phyloP scores from a whole-genome alignment of 2,113 vertebrate species.

The Misgurnus mizolepis region DNA sequence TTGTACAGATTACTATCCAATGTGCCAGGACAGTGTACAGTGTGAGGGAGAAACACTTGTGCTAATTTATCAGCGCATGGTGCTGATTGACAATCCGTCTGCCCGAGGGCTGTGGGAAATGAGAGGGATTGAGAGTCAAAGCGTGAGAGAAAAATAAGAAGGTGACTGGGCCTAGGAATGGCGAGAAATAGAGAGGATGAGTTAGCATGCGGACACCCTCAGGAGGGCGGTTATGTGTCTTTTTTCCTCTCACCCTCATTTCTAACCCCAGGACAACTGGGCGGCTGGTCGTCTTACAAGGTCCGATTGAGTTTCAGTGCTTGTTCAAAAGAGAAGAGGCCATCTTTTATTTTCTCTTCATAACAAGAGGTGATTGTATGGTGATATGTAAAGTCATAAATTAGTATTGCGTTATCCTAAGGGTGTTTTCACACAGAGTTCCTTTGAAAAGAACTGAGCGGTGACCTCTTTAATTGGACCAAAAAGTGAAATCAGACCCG shows the following conservation, averaged over 20 bases:
- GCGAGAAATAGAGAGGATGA: conserved; percentile 35
- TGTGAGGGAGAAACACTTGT: conserved; percentile 70
- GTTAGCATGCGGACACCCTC: conserved; percentile 1
- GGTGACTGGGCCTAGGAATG: conserved; percentile 9
- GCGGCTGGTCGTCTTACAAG: neutral
- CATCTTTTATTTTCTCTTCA: conserved; percentile 20
- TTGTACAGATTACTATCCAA: conserved; percentile 44
- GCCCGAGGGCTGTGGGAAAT: conserved; percentile 64
- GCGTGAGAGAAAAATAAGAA: conserved; percentile 11
- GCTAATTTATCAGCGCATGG: conserved; percentile 74
- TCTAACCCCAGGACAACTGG: conserved; percentile 10
- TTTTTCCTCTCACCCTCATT: neutral
- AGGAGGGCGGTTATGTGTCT: neutral
- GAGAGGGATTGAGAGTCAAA: conserved; percentile 47
- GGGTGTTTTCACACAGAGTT: conserved; percentile 3
- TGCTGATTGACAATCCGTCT: conserved; percentile 73
- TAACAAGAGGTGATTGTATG: neutral
- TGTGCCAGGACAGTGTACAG: conserved; percentile 45
- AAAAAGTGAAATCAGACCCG: neutral
- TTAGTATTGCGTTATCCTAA: neutral
- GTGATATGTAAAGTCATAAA: neutral
- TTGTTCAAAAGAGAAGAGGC: neutral
- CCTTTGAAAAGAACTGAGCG: neutral
- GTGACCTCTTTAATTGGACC: neutral
- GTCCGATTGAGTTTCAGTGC: conserved; percentile 12